A percentile compares a stretch with the other conserved stretches of the same genome.
Conservation (phyloP, 2,113 vertebrate genomes). For the Benitochromis conjunctus region DNA sequence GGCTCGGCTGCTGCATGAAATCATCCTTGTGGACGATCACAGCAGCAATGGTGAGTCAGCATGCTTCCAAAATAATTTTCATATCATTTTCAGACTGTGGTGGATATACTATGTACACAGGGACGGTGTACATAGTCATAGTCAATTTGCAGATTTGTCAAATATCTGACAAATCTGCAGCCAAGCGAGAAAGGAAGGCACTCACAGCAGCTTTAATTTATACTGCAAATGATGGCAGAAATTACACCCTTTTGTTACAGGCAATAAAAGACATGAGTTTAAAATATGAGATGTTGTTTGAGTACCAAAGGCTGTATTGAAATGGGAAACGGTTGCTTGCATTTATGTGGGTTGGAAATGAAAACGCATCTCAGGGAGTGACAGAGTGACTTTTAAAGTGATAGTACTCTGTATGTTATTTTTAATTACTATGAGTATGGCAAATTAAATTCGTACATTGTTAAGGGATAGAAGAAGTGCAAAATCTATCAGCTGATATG, state of each 20-base stretch:
- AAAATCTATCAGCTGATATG: neutral
- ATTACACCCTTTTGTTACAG: neutral
- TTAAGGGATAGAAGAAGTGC: neutral
- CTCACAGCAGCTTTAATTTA: neutral
- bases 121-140: too few relatives aligned
- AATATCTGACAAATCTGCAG: neutral
- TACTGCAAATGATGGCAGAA: neutral
- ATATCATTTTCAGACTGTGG: neutral
- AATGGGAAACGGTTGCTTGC: neutral
- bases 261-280: neutral
- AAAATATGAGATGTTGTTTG: neutral
- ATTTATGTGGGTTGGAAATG: neutral
- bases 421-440: neutral
- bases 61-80: neutral
- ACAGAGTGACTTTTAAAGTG: neutral
- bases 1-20: slow-evolving; percentile 71
- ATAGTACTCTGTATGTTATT: neutral
- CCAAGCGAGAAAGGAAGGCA: neutral
- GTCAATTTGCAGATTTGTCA: neutral
- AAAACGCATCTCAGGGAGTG: neutral
- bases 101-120: neutral
- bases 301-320: neutral
- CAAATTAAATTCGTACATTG: neutral
- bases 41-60: slow-evolving; percentile 69
- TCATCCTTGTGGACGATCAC: slow-evolving; percentile 80